These are phyloP conservation scores for Philonicus albiceps DNA, from an alignment of 2,888 invertebrate genomes.

Conservation along the genomic window DNA sequence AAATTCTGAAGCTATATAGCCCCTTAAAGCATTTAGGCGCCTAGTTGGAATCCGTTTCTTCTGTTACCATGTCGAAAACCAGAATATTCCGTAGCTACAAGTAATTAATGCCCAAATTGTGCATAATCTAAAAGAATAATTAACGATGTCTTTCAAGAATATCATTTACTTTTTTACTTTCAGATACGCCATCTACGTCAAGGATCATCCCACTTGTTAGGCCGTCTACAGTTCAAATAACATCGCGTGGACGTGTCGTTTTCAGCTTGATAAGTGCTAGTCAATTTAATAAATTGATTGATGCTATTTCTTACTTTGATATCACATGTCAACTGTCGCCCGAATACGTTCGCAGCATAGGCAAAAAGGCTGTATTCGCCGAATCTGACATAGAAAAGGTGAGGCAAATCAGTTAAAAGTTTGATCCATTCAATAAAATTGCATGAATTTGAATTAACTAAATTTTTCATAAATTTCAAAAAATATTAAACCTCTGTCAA, in stretches of 20 bases:
- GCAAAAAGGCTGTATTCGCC: slow-evolving; percentile 63
- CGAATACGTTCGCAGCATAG: slow-evolving; percentile 62
- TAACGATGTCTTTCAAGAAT: background rate
- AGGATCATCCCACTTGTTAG: slow-evolving; percentile 66
- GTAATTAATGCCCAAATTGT: background rate
- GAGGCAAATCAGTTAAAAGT: slow-evolving; percentile 47
- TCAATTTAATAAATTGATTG: slow-evolving; percentile 47
- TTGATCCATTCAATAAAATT: background rate
- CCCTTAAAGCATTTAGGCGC: too few relatives aligned
- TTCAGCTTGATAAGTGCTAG: slow-evolving; percentile 47
- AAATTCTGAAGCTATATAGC: too few relatives aligned
- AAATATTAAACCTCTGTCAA: background rate
- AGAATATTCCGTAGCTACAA: too few relatives aligned
- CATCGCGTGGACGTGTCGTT: slow-evolving; percentile 66
- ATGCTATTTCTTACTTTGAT: slow-evolving; percentile 51
- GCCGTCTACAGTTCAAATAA: slow-evolving; percentile 66
- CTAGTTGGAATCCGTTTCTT: too few relatives aligned
- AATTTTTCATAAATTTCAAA: background rate
- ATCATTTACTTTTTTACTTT: background rate
- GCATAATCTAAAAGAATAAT: background rate
- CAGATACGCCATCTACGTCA: slow-evolving; percentile 53
- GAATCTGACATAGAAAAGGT: slow-evolving; percentile 71
- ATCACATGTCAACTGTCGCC: slow-evolving; percentile 66
- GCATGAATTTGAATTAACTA: background rate
- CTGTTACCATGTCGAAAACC: too few relatives aligned